A percentile compares a stretch with the other conserved stretches of the same genome.
Conservation (phyloP, 2,888 invertebrate species). For the Drosophila anceps region DNA sequence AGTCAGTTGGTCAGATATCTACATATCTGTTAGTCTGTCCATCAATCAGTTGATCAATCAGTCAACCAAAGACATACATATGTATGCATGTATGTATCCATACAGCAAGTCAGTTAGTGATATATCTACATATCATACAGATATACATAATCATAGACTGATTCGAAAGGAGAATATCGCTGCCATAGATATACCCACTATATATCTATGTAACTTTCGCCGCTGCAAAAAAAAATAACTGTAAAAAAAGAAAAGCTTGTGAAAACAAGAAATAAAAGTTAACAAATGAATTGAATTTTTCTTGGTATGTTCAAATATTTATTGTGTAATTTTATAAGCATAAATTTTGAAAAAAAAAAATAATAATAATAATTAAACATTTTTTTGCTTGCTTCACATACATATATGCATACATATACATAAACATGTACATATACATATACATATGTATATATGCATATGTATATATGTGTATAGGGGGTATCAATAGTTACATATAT, state of each 20-base stretch:
- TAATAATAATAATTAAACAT: constrained; percentile 46
- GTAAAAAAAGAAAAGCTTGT: neutral
- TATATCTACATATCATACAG: neutral
- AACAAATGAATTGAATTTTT: constrained; percentile 33
- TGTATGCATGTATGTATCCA: too few relatives aligned
- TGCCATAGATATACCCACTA: neutral
- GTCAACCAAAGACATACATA: too few relatives aligned
- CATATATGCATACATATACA: too few relatives aligned
- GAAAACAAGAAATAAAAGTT: constrained; percentile 8
- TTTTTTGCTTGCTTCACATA: constrained; percentile 21
- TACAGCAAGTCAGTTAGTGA: too few relatives aligned
- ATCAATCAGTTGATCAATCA: too few relatives aligned
- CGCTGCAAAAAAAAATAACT: constrained; percentile 9
- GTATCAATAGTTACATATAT: constrained; percentile 12
- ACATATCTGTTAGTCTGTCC: too few relatives aligned
- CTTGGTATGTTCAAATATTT: constrained; percentile 77
- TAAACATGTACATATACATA: too few relatives aligned
- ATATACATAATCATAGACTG: neutral
- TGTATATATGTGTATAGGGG: constrained; percentile 13
- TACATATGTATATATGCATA: constrained; percentile 8
- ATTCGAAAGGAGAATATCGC: too few relatives aligned
- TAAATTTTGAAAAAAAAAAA: constrained; percentile 63
- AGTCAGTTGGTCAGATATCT: too few relatives aligned
- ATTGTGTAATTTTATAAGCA: constrained; percentile 69
- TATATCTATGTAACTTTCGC: neutral